Conservation (phyloP, 2,888 invertebrate species). For the Physocephala rufipes region DNA sequence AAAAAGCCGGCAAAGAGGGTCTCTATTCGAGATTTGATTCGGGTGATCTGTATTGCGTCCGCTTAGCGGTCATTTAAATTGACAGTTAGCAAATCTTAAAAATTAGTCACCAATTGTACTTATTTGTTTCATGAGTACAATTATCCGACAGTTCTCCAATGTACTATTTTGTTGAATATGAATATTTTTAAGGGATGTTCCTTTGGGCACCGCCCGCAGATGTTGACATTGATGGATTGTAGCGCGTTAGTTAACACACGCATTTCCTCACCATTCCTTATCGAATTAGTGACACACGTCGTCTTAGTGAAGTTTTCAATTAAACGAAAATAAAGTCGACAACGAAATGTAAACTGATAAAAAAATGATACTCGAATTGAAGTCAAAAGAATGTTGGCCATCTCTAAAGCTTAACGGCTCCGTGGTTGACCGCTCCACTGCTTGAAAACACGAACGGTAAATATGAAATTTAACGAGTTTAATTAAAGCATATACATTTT, state of each 20-base stretch:
- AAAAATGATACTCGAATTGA: background rate
- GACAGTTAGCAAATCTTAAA: slow-evolving; percentile 41
- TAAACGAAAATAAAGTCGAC: slow-evolving; percentile 63
- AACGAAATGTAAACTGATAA: slow-evolving; percentile 41
- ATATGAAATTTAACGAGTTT: too few species aligned
- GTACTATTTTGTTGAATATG: background rate
- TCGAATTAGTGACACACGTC: slow-evolving; percentile 60
- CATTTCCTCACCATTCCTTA: slow-evolving; percentile 26
- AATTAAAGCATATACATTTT: too few species aligned
- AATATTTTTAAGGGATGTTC: slow-evolving; percentile 49
- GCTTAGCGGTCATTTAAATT: slow-evolving; percentile 45
- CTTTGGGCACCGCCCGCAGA: slow-evolving; percentile 49
- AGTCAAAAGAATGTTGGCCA: too few species aligned
- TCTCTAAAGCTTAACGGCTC: too few species aligned
- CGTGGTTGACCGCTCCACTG: too few species aligned
- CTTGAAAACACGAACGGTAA: too few species aligned
- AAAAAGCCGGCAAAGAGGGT: background rate
- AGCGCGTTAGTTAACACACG: slow-evolving; percentile 60
- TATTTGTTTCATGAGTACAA: background rate
- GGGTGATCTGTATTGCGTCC: background rate
- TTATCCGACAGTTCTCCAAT: background rate
- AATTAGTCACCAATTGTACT: slow-evolving; percentile 8
- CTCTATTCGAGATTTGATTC: background rate
- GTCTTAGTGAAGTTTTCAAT: slow-evolving; percentile 57
- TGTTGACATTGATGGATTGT: slow-evolving; percentile 64